phyloP scores from a whole-genome alignment of 2,888 invertebrate species.

The Arge pagana region DNA sequence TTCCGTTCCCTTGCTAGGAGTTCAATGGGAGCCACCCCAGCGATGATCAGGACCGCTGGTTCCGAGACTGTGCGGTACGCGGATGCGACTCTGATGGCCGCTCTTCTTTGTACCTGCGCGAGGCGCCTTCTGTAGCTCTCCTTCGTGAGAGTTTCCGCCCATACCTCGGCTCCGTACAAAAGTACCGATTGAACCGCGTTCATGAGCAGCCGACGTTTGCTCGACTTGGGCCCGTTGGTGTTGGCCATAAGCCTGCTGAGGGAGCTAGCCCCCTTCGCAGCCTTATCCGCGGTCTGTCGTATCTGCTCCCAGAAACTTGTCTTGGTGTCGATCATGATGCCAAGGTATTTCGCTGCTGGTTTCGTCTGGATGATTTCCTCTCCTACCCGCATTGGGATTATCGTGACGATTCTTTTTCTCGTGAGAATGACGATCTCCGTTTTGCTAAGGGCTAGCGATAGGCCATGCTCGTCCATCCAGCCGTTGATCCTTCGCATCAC shows the following conservation, averaged over 20 bases:
- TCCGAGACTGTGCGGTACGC: conserved; percentile 34
- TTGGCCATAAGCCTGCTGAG: conserved; percentile 32
- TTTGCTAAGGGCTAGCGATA: conserved; percentile 27
- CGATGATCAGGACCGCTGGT: conserved; percentile 29
- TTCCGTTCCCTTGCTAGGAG: conserved; percentile 1
- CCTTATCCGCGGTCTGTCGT: conserved; percentile 20
- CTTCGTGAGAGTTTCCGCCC: conserved; percentile 20
- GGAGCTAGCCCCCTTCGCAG: conserved; percentile 14
- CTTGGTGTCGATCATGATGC: conserved; percentile 25
- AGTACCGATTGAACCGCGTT: conserved; percentile 25
- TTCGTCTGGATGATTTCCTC: background rate
- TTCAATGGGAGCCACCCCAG: conserved; percentile 29
- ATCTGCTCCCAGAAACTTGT: conserved; percentile 28
- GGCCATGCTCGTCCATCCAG: conserved; percentile 29
- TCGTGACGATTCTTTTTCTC: conserved; percentile 20
- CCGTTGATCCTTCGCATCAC: conserved; percentile 20
- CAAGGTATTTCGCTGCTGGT: conserved; percentile 29
- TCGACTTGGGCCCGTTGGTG: conserved; percentile 26
- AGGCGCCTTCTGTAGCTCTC: conserved; percentile 26
- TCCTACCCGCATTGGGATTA: conserved; percentile 17
- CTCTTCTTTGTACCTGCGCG: conserved; percentile 26
- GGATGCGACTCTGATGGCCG: conserved; percentile 27
- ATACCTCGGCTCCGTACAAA: conserved; percentile 27
- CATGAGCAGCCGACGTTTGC: conserved; percentile 23
- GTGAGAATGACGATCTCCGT: conserved; percentile 29